Percentiles rank a stretch among this genome's conserved stretches.
Evolutionary conservation across 2,888 invertebrate species (phyloP).

Genomic region (Eupithecia tripunctaria): DNA sequence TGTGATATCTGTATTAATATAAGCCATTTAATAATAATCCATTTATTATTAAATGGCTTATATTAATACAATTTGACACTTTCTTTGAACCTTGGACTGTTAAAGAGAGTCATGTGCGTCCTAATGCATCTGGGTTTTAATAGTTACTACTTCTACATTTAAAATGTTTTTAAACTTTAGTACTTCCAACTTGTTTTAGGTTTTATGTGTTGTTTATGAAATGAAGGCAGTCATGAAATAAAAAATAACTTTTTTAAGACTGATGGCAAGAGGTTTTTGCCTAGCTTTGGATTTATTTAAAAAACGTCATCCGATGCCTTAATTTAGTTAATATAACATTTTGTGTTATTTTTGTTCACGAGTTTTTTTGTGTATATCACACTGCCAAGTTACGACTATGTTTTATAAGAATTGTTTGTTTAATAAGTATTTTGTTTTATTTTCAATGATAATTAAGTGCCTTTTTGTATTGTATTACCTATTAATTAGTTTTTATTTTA

Average conservation of each 20-base stretch:
- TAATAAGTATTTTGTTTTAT: background rate
- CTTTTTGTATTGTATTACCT: background rate
- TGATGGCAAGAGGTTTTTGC: background rate
- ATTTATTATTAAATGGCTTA: background rate
- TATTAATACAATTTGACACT: background rate
- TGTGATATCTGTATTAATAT: background rate
- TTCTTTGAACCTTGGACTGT: background rate
- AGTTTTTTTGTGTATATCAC: background rate
- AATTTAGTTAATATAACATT: background rate
- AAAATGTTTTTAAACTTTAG: background rate
- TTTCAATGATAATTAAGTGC: background rate
- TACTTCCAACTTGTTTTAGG: background rate
- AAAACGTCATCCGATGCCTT: background rate
- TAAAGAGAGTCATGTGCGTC: background rate
- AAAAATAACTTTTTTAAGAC: background rate
- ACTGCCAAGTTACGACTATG: background rate
- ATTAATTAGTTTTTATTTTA: background rate
- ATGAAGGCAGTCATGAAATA: background rate
- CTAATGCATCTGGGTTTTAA: background rate
- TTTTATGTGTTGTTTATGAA: background rate
- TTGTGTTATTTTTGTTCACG: background rate
- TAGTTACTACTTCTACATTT: background rate
- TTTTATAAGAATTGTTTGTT: background rate
- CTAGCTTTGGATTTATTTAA: background rate
- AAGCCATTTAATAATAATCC: too few relatives aligned